Conservation (phyloP, 2,797 vertebrate genomes). For the Neostethus bicornis region DNA sequence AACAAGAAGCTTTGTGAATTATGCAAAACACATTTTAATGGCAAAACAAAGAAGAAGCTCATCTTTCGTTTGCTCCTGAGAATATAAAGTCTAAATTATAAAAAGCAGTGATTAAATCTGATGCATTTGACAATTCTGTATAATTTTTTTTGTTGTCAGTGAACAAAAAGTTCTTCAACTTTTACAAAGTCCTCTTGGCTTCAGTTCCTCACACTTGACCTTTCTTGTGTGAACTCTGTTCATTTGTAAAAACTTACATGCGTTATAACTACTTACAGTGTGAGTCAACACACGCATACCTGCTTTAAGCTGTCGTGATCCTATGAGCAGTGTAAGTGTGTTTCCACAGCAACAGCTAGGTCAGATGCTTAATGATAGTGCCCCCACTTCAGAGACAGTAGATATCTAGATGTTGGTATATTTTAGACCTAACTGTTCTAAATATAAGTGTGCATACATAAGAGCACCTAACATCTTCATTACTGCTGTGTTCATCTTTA, state of each 20-base stretch:
- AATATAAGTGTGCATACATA: conserved; percentile 47
- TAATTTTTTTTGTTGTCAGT: not conserved
- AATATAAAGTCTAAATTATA: conserved; percentile 51
- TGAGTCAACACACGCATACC: conserved; percentile 7
- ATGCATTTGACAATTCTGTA: conserved; percentile 1
- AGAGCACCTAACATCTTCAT: conserved; percentile 49
- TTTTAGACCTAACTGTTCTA: conserved; percentile 45
- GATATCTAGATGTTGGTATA: conserved; percentile 33
- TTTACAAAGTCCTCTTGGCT: conserved; percentile 30
- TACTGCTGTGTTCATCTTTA: conserved; percentile 32
- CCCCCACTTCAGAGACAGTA: conserved; percentile 25
- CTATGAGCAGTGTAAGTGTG: conserved; percentile 37
- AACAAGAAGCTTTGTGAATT: conserved; percentile 24
- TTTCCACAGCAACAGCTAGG: conserved; percentile 23
- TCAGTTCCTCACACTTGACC: conserved; percentile 44
- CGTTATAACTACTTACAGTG: conserved; percentile 21
- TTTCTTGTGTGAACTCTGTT: conserved; percentile 3
- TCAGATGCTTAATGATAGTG: conserved; percentile 37
- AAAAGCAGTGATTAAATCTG: conserved; percentile 45
- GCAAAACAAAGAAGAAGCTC: conserved; percentile 45
- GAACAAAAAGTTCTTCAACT: not conserved
- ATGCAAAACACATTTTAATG: conserved; percentile 65
- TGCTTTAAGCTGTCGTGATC: conserved; percentile 39
- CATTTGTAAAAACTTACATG: conserved; percentile 21
- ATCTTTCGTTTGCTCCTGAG: conserved; percentile 33